A percentile compares a stretch with the other conserved stretches of the same genome.
These are phyloP conservation scores for Cheilosia urbana DNA, from an alignment of 2,888 invertebrate species.

Conservation along the genomic window DNA sequence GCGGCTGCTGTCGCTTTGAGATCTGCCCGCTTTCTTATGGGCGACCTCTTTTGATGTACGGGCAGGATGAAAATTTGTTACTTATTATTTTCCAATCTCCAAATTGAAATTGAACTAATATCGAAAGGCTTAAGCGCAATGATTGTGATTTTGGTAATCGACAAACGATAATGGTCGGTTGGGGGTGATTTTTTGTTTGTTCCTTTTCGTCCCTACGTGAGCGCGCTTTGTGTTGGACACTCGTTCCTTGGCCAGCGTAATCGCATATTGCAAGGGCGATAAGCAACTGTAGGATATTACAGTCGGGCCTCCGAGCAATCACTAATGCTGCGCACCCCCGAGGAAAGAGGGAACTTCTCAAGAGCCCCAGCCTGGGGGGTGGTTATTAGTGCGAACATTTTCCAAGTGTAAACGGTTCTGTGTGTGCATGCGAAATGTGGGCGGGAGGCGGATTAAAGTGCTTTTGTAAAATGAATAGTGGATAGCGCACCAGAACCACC, in stretches of 20 bases:
- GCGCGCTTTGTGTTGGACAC: background rate
- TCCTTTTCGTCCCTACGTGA: conserved; percentile 3
- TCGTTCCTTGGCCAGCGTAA: conserved; percentile 36
- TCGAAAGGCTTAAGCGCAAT: conserved; percentile 72
- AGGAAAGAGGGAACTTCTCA: conserved; percentile 18
- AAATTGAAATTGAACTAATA: conserved; percentile 73
- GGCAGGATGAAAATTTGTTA: conserved; percentile 39
- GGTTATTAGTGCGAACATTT: conserved; percentile 55
- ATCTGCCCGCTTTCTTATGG: background rate
- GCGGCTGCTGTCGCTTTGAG: too few relatives aligned
- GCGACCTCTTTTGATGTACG: conserved; percentile 26
- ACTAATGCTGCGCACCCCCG: conserved; percentile 23
- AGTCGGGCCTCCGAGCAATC: conserved; percentile 14
- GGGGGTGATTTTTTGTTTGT: background rate
- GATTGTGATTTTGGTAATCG: conserved; percentile 64
- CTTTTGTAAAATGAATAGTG: conserved; percentile 16
- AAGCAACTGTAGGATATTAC: conserved; percentile 56
- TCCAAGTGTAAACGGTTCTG: conserved; percentile 48
- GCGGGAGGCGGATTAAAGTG: conserved; percentile 33
- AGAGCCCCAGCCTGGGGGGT: conserved; percentile 14
- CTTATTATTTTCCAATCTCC: conserved; percentile 70
- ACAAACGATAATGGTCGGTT: conserved; percentile 46
- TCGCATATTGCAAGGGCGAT: conserved; percentile 52
- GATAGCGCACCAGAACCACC: background rate
- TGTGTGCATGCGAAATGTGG: background rate